Base-by-base conservation (phyloP, 2,888 invertebrate species). In the Fabriciana adippe region DNA sequence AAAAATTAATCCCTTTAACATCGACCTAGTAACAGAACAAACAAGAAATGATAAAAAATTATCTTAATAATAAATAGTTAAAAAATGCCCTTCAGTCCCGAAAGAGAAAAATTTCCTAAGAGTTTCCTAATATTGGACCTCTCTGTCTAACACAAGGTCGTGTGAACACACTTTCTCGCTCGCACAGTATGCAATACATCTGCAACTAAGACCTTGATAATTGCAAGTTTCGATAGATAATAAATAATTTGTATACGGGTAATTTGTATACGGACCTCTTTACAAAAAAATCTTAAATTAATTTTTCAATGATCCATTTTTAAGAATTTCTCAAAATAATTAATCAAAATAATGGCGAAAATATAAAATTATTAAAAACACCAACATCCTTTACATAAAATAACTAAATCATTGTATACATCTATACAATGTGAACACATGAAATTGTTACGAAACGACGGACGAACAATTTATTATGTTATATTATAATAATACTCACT, bases 221-320 rank as follows among this genome's bases (percentile, higher is more conserved):
- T 88, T 90, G 90, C 90, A 89, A 90, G 89, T 90, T 92, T 92
- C 91, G 92, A 87, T 90, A 90, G 90, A 89, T 89, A 90, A 90
- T 90, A 90, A 90, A 90, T 90, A 90, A 90, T 90, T 89, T 85
- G 83, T 87, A 88, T 91, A 88, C 88, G 88, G 90, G 90, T 86
- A 75, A 81, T 84, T 87, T 86, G 83, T 85, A 89, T 89, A 82
- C 86, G 80, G 84, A 83, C 78, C 76, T 84, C 82, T 79, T 81
- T 81, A 77, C 75, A 74, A 74, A 75, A n/a, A 79, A 81, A 78
- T 79, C 75, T 74, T 50, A 55, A 14, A n/a, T 55, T 35, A n/a
- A 31, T 48, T 59, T 59, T 59, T 59, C 8, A 8, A 53, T 47
- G 15, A 47, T 26, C 4, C 26, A 26, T 35, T 13, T 16, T n/a